Evolutionary conservation across 1,140 invertebrate genomes (phyloP).

Genomic region (Oncopodura yosiiana): DNA sequence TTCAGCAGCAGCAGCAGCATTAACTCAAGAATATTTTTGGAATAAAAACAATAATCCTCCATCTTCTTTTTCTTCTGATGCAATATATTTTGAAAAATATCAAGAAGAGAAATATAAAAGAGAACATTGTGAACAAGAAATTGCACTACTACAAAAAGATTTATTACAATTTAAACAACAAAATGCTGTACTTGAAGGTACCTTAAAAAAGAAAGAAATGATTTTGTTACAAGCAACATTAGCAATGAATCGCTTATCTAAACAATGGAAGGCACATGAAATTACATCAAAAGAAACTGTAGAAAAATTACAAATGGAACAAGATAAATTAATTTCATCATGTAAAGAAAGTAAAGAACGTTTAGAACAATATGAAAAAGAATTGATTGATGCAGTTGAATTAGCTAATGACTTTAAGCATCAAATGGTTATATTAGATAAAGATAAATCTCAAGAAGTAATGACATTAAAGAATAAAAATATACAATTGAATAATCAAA

Average conservation of each 20-base stretch:
- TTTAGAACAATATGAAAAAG: constrained; percentile 26
- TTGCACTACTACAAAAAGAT: constrained; percentile 17
- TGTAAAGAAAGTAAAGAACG: constrained; percentile 9
- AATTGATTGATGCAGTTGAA: constrained; percentile 23
- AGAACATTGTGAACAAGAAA: constrained; percentile 28
- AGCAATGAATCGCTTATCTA: constrained; percentile 12
- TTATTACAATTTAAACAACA: constrained; percentile 22
- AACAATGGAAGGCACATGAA: constrained; percentile 29
- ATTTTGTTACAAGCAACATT: constrained; percentile 18
- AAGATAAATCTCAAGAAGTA: neutral
- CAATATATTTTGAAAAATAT: constrained; percentile 24
- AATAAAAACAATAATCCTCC: too few relatives aligned
- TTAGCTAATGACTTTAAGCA: constrained; percentile 22
- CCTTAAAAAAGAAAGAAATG: constrained; percentile 17
- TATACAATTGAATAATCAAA: constrained; percentile 9
- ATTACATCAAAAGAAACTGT: constrained; percentile 5
- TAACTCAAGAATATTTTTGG: too few relatives aligned
- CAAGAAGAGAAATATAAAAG: constrained; percentile 28
- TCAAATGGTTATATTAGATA: constrained; percentile 14
- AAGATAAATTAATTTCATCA: constrained; percentile 6
- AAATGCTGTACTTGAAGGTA: constrained; percentile 21
- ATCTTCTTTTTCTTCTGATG: too few relatives aligned
- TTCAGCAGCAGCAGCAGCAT: too few relatives aligned
- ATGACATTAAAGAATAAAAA: constrained; percentile 9
- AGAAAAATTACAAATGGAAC: constrained; percentile 21